A percentile compares a stretch with the other conserved stretches of the same genome.
Evolutionary conservation across 2,113 vertebrate genomes (phyloP).

Genomic region (Sakesphorus luctuosus): DNA sequence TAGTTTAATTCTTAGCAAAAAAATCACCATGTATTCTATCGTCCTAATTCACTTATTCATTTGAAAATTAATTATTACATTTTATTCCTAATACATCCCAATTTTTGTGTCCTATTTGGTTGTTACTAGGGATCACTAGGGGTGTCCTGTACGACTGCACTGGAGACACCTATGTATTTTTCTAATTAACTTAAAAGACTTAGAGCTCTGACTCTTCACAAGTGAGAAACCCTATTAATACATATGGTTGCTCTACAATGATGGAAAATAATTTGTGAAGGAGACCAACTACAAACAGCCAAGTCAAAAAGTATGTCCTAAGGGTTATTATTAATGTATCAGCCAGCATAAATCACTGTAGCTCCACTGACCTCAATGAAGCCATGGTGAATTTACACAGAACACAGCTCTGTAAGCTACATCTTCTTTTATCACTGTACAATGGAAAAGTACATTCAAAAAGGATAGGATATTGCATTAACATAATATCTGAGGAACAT

Average conservation of each 20-base stretch:
- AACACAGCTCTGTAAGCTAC: neutral
- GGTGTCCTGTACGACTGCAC: neutral
- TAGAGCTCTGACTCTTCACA: neutral
- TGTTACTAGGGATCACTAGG: neutral
- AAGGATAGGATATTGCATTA: neutral
- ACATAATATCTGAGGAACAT: neutral
- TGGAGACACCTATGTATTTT: neutral
- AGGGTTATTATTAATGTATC: slow-evolving; percentile 56
- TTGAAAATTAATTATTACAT: neutral
- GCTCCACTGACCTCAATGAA: slow-evolving; percentile 45
- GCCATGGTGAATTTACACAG: neutral
- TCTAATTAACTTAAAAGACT: neutral
- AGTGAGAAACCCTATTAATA: neutral
- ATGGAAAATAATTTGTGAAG: slow-evolving; percentile 26
- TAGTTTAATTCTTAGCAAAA: neutral
- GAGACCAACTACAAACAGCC: slow-evolving; percentile 24
- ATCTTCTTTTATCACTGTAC: neutral
- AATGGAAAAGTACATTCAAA: neutral
- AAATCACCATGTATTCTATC: neutral
- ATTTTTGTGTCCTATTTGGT: neutral
- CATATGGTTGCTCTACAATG: neutral
- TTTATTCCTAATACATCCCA: neutral
- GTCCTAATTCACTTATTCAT: neutral
- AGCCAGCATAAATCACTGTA: slow-evolving; percentile 34
- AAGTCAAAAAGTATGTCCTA: slow-evolving; percentile 49